Evolutionary conservation across 1,140 invertebrate genomes (phyloP).

Genomic region (Colletes gigas): DNA sequence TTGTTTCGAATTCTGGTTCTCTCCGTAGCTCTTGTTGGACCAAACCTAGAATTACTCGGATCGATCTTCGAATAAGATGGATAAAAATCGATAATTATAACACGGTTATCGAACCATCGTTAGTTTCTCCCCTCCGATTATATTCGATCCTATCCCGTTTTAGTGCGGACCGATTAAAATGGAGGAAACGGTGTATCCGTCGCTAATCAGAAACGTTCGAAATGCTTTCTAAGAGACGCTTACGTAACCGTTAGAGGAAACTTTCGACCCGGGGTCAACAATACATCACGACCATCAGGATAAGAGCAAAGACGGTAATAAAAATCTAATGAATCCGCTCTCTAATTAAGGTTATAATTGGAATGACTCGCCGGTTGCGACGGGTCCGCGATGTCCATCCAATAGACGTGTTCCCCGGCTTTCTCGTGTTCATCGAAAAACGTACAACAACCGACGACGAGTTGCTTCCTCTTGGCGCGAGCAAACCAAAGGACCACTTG

Average conservation of each 20-base stretch:
- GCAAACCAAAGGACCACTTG: neutral
- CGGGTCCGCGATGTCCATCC: neutral
- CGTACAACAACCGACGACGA: neutral
- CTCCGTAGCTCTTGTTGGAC: no score
- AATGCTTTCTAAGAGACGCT: neutral
- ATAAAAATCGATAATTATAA: no score
- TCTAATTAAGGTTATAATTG: constrained; percentile 23
- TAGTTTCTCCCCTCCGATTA: no score
- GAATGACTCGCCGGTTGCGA: constrained; percentile 17
- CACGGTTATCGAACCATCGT: no score
- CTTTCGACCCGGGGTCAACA: constrained; percentile 4
- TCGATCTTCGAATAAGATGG: no score
- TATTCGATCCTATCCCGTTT: no score
- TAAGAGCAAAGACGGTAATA: neutral
- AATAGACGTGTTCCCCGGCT: neutral
- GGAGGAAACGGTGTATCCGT: neutral
- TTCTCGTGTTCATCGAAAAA: constrained; percentile 30
- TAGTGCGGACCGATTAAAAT: no score
- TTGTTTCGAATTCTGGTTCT: no score
- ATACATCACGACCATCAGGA: neutral
- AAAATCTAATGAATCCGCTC: constrained; percentile 21
- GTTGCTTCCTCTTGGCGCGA: neutral
- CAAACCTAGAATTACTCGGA: no score
- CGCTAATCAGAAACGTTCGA: neutral
- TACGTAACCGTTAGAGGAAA: neutral